A percentile compares a stretch with the other conserved stretches of the same genome.
Evolutionary conservation across 1,140 invertebrate genomes (phyloP).

Genomic region (Solenopsis invicta): DNA sequence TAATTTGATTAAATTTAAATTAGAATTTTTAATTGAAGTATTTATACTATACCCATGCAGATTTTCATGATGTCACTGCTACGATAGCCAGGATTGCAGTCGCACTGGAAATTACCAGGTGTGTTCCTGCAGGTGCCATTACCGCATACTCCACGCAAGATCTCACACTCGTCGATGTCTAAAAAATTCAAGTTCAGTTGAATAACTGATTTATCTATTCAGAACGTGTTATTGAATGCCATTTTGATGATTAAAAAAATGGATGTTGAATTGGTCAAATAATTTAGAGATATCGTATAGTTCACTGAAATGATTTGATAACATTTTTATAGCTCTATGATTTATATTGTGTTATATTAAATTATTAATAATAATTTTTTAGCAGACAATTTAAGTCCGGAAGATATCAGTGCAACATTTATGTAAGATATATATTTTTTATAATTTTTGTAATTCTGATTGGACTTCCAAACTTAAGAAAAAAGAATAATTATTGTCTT

Average conservation of each 20-base stretch:
- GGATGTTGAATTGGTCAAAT: background rate
- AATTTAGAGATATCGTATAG: background rate
- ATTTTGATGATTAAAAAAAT: background rate
- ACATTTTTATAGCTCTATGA: background rate
- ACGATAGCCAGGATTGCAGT: slow-evolving; percentile 92
- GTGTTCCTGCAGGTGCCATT: slow-evolving; percentile 94
- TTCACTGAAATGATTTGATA: background rate
- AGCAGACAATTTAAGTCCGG: background rate
- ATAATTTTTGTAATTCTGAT: too few relatives aligned
- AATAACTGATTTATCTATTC: background rate
- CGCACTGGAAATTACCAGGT: slow-evolving; percentile 94
- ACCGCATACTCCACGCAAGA: slow-evolving; percentile 94
- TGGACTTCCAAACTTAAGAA: background rate
- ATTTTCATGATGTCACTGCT: slow-evolving; percentile 93
- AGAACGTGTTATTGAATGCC: background rate
- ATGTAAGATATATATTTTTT: background rate
- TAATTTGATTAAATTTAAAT: slow-evolving; percentile 12
- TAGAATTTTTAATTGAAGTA: background rate
- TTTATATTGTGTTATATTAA: slow-evolving; percentile 18
- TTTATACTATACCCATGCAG: slow-evolving; percentile 91
- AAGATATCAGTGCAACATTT: background rate
- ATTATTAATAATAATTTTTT: background rate
- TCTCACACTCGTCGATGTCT: slow-evolving; percentile 96
- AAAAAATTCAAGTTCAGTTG: slow-evolving; percentile 18
- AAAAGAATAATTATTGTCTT: background rate